A percentile compares a stretch with the other conserved stretches of the same genome.
These are phyloP conservation scores for Pangasius mekongensis DNA, from an alignment of 2,797 vertebrate genomes.

Conservation along the genomic window DNA sequence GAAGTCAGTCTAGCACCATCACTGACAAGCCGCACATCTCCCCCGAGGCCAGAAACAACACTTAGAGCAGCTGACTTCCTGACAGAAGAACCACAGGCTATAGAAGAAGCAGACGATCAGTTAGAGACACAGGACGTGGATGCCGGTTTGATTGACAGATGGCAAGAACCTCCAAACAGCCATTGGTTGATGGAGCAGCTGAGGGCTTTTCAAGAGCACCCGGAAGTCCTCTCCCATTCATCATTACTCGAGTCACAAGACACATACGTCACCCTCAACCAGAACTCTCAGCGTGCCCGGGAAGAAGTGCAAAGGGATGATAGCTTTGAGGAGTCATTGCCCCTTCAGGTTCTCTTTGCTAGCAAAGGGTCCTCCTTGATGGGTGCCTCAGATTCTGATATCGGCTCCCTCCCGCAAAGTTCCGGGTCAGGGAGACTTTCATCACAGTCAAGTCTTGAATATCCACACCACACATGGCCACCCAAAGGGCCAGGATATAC, in stretches of 20 bases:
- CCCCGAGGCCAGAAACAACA: slow-evolving; percentile 51
- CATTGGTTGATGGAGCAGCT: slow-evolving; percentile 73
- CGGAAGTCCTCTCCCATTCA: slow-evolving; percentile 58
- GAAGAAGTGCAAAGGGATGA: slow-evolving; percentile 53
- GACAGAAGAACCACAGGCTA: slow-evolving; percentile 44
- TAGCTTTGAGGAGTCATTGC: slow-evolving; percentile 67
- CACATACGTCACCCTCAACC: slow-evolving; percentile 76
- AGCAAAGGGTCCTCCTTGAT: slow-evolving; percentile 57
- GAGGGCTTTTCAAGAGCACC: slow-evolving; percentile 62
- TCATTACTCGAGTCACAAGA: slow-evolving; percentile 75
- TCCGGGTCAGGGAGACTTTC: slow-evolving; percentile 69
- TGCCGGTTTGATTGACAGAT: slow-evolving; percentile 40
- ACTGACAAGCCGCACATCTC: slow-evolving; percentile 56
- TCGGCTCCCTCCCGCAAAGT: slow-evolving; percentile 69
- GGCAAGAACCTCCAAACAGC: slow-evolving; percentile 57
- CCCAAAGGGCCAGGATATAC: slow-evolving; percentile 74
- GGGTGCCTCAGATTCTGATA: slow-evolving; percentile 71
- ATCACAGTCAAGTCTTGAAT: slow-evolving; percentile 77
- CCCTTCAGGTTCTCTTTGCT: slow-evolving; percentile 71
- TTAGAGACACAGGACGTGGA: slow-evolving; percentile 28
- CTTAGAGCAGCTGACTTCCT: slow-evolving; percentile 10
- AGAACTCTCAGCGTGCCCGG: slow-evolving; percentile 50
- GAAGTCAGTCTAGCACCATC: slow-evolving; percentile 69
- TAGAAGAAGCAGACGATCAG: slow-evolving; percentile 24
- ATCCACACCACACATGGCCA: slow-evolving; percentile 71